Conservation (phyloP, 2,888 invertebrate genomes). For the Eristalis intricaria region DNA sequence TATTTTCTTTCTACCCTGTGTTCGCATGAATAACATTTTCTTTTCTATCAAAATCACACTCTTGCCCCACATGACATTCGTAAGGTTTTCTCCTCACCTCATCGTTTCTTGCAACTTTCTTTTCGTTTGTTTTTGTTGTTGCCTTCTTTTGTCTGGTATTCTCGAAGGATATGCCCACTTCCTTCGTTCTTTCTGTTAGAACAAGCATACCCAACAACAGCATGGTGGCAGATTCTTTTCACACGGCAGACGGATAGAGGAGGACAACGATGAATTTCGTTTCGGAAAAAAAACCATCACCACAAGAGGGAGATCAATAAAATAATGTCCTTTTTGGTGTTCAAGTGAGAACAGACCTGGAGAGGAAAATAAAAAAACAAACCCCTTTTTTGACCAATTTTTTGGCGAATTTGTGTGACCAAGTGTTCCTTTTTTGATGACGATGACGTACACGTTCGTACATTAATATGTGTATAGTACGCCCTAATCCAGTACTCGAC, state of each 20-base stretch:
- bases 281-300: neutral
- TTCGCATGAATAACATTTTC: too few relatives aligned
- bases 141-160: slow-evolving; percentile 15
- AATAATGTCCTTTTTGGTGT: neutral
- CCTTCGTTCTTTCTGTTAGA: neutral
- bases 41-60: neutral
- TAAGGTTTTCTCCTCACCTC: neutral
- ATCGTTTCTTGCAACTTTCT: neutral
- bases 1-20: neutral
- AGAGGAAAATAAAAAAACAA: neutral
- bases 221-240: neutral
- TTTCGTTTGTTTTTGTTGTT: slow-evolving; percentile 30
- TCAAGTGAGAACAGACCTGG: neutral
- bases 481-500: slow-evolving; percentile 28
- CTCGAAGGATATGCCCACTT: neutral
- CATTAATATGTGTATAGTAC: neutral
- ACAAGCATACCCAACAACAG: neutral
- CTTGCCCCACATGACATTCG: slow-evolving; percentile 19
- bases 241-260: neutral
- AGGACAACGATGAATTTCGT: neutral
- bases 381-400: neutral
- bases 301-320: neutral
- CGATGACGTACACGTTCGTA: neutral
- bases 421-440: neutral
- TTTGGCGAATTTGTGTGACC: slow-evolving; percentile 5